Evolutionary conservation across 2,113 vertebrate species (phyloP).

Genomic region (Pelmatolapia mariae): DNA sequence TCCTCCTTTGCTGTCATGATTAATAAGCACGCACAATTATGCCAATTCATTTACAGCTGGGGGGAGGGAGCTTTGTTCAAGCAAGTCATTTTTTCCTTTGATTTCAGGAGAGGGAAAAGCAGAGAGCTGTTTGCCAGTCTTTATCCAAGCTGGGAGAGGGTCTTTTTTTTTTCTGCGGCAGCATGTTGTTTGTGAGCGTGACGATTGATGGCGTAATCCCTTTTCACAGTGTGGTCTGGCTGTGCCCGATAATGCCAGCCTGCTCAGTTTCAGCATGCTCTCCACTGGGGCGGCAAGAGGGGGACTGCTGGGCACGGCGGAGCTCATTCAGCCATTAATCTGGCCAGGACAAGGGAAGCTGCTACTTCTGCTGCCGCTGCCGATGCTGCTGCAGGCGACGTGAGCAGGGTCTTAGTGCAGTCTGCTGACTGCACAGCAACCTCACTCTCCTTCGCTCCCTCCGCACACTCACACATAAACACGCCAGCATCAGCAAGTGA

Average conservation of each 20-base stretch:
- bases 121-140: constrained; percentile 49
- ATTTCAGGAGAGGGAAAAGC: constrained; percentile 41
- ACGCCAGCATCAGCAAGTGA: constrained; percentile 37
- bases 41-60: constrained; percentile 49
- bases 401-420: constrained; percentile 58
- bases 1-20: constrained; percentile 44
- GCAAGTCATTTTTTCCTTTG: constrained; percentile 48
- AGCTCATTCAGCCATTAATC: constrained; percentile 71
- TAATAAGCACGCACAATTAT: constrained; percentile 54
- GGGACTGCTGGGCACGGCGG: constrained; percentile 60
- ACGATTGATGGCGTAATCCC: constrained; percentile 73
- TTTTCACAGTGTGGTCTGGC: constrained; percentile 74
- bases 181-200: constrained; percentile 66
- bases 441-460: constrained; percentile 10
- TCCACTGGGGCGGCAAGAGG: constrained; percentile 58
- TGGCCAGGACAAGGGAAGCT: constrained; percentile 62
- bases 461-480: constrained; percentile 25
- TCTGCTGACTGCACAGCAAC: constrained; percentile 66
- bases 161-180: constrained; percentile 45
- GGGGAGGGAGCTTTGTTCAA: constrained; percentile 46
- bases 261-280: constrained; percentile 63
- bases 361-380: constrained; percentile 55
- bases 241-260: constrained; percentile 73
- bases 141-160: constrained; percentile 55
- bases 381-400: constrained; percentile 52